Evolutionary conservation across 2,888 invertebrate species (phyloP), one percentile per base, ranked within the genome.

Genomic region (Tridacna gigas): DNA sequence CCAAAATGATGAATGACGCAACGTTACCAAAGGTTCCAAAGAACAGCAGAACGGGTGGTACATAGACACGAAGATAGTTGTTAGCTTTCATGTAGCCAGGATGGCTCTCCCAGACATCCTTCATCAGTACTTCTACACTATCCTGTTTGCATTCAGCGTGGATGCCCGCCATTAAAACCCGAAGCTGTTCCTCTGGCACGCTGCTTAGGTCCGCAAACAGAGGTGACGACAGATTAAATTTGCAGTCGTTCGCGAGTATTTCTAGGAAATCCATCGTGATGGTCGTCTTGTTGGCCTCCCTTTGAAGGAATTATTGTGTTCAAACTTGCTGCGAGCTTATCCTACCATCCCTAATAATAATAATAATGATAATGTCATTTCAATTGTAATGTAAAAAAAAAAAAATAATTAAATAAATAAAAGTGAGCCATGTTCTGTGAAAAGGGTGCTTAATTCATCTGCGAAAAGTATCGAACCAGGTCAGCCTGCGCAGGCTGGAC

Each of bases 1-100:
- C 88, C 63, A 95, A 88, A 66, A 94, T 91, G 25, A 93, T 84
- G 79, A 94, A 92, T 2, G 94, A 91, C 66, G 94, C 88, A 15
- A 93, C 78, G 86, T 95, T 95, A n/a, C 95, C 94, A 71, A 94
- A 90, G 5, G 94, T 94, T 25, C 95, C 95, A n/a, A 94, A 73
- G 15, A 93, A 79, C 45, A 94, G 86, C 13, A 95, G 87, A 15
- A 94, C 84, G 0, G 94, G 93, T 0, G 94, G 94, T 5, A 93
- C 82, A 79, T 92, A 94, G 26, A 93, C 79, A n/a, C 90, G 79
- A 11, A 94, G 80, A n/a, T 71, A 37, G 12, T 47, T 15, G 11
- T 74, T 78, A 0, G 81, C 77, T 7, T 74, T 18, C 84, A 87
- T 84, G 48, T 85, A 87, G 47, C 83, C 73, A 0, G 87, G 87